Evolutionary conservation across 2,113 vertebrate species (phyloP), one percentile per base, ranked within the genome.

Genomic region (Clarias gariepinus): DNA sequence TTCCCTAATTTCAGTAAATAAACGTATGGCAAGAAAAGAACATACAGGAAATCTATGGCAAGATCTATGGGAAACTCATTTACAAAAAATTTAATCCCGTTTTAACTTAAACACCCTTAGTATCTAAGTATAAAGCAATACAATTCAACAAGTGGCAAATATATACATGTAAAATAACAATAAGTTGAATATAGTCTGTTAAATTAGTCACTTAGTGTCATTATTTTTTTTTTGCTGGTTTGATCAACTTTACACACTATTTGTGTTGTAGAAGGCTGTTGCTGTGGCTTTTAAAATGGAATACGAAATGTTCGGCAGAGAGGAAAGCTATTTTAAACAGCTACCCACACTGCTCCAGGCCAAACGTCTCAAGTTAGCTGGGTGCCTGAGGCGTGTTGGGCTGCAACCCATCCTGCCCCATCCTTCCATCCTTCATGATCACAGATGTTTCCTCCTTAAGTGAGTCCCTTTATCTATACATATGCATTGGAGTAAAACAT

Each of bases 351-450:
- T 85, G 84, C 84, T 97, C 84, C 95, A 96, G 81, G 90, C 79
- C 60, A 96, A 95, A 88, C 94, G 97, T 0, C 94, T 95, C 80
- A 94, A 93, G 86, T 91, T 99, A 91, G 89, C 96, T 0, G 87
- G 36, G 0, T 96, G 95, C 82, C 93, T 99, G 89, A 86, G 90
- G 88, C 92, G 92, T 0, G 94, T 95, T 81, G 98, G 98, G n/a
- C 91, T 99, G 92, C 93, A 94, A 81, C 97, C 98, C 8, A 68
- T 97, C 1, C 0, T 96, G 76, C 95, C 98, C 0, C n/a, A n/a
- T n/a, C n/a, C n/a, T n/a, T n/a, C n/a, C n/a, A n/a, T 99, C 98
- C 83, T 99, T 96, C 86, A 93, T 99, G 93, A 92, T 97, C 0
- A 91, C 95, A 16, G 98, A 99, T 91, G 94, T 99, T 93, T 97